Evolutionary conservation across 2,113 vertebrate genomes (phyloP).

Genomic region (Phalacrocorax brasilianus): DNA sequence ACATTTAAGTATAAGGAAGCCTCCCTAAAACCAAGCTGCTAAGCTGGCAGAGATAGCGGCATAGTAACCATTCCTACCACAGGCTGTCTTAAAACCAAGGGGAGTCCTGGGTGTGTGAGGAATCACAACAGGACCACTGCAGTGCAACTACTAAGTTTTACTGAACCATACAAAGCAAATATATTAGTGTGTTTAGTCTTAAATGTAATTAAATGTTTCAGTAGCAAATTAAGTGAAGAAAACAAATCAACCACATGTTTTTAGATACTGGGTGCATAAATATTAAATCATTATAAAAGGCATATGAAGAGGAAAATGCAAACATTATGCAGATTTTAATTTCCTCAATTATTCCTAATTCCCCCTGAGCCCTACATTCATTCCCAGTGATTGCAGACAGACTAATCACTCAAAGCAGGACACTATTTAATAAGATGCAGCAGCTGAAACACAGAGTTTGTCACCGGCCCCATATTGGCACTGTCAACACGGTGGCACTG

Average conservation of each 20-base stretch:
- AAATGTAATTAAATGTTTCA: conserved; percentile 72
- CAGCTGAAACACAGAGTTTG: neutral
- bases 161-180: conserved; percentile 62
- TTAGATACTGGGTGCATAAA: conserved; percentile 66
- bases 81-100: neutral
- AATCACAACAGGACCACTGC: conserved; percentile 4
- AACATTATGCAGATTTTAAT: conserved; percentile 66
- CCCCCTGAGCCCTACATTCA: conserved; percentile 53
- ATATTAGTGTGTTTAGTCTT: conserved; percentile 25
- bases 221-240: conserved; percentile 73
- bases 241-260: conserved; percentile 68
- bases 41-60: neutral
- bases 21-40: conserved; percentile 7
- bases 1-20: conserved; percentile 40
- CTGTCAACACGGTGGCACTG: conserved; percentile 15
- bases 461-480: neutral
- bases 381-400: conserved; percentile 49
- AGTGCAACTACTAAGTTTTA: conserved; percentile 32
- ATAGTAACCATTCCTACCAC: neutral
- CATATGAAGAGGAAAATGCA: conserved; percentile 62
- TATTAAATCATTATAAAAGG: conserved; percentile 51
- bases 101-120: neutral
- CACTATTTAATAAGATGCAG: conserved; percentile 47
- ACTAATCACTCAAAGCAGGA: conserved; percentile 60
- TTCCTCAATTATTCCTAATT: conserved; percentile 64